Evolutionary conservation across 2,888 invertebrate genomes (phyloP), one percentile per base, ranked within the genome.

Genomic region (Polydrusus tereticollis): DNA sequence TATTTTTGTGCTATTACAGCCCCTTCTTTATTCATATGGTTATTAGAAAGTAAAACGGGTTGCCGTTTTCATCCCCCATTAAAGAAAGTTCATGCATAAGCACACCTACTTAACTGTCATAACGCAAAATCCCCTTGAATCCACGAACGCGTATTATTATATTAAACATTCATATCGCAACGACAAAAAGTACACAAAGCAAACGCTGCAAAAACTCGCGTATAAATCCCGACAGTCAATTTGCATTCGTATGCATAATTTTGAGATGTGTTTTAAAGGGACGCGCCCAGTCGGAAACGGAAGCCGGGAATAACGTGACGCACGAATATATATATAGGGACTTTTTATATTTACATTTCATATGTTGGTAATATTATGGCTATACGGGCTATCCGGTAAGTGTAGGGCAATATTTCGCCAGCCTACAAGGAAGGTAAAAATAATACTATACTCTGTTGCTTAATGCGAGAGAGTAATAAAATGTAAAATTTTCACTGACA

Each of bases 221-320:
- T 55, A 65, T 65, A 65, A 65, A 65, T 65, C 43, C 57, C 21
- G 65, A 43, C 65, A 41, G 38, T 41, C 55, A 55, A 65, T 65
- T 65, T 65, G 65, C 65, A 65, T 57, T 41, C 65, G 55, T 65
- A 65, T 65, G 65, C 65, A 65, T 65, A 65, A 65, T 65, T 55
- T 55, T 21, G 52, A 26, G 55, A 57, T 65, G 65, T 65, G 55
- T 65, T 65, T 65, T 65, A 65, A 65, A 52, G 64, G 64, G 64
- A 64, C 63, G 63, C 47, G 50, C 63, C 47, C 50, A 47, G n/a
- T 29, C 38, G 64, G 64, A 64, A 52, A 64, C 64, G 64, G 64
- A 64, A 52, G 55, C 38, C 12, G 16, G 41, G n/a, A n/a, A n/a
- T n/a, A 16, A 41, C 16, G n/a, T 45, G 20, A 20, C 45, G 20